Evolutionary conservation across 2,888 invertebrate genomes (phyloP).

Genomic region (Pristionchus arcanus): DNA sequence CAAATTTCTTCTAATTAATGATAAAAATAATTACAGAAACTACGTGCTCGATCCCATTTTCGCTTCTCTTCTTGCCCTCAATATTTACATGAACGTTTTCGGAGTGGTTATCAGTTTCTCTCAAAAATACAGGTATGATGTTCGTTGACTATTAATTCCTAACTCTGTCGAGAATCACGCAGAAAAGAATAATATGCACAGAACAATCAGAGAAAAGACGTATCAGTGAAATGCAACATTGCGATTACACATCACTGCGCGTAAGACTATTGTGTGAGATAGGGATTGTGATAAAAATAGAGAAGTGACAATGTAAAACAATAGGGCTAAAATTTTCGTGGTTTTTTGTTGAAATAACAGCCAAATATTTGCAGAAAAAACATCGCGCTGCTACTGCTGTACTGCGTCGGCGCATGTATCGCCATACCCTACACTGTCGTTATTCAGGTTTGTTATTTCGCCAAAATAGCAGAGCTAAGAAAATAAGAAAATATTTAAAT

Average conservation of each 20-base stretch:
- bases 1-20: neutral
- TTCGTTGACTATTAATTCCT: neutral
- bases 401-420: slow-evolving; percentile 87
- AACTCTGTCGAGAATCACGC: neutral
- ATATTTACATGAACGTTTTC: slow-evolving; percentile 97
- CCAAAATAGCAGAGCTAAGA: neutral
- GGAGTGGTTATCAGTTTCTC: slow-evolving; percentile 97
- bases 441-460: slow-evolving; percentile 90
- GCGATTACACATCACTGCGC: neutral
- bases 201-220: neutral
- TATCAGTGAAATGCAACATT: neutral
- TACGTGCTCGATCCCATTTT: slow-evolving; percentile 90
- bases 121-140: slow-evolving; percentile 69
- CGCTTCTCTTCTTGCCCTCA: slow-evolving; percentile 91
- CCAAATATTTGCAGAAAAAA: slow-evolving; percentile 1
- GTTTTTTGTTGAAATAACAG: no score
- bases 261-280: neutral
- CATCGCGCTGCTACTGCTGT: neutral
- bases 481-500: neutral
- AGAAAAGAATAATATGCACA: neutral
- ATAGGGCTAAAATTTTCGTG: no score
- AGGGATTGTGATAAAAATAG: no score
- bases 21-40: neutral
- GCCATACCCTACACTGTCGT: slow-evolving; percentile 94
- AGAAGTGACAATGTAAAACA: no score